Evolutionary conservation across 2,797 vertebrate species (phyloP).

Genomic region (Apogon talboti): DNA sequence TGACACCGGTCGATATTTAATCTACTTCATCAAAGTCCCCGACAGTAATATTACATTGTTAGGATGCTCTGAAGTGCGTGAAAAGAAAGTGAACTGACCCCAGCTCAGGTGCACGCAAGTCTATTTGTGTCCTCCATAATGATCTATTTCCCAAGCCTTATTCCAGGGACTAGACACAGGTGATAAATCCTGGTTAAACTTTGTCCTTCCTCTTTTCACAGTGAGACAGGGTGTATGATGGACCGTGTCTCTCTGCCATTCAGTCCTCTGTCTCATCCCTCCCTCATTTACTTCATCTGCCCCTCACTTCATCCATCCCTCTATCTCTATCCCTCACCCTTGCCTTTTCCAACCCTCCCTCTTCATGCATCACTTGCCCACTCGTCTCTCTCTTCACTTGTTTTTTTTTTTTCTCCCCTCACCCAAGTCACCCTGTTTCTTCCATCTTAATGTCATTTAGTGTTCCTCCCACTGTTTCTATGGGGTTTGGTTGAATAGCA

Average conservation of each 20-base stretch:
- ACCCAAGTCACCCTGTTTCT: slow-evolving; percentile 24
- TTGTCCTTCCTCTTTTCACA: slow-evolving; percentile 79
- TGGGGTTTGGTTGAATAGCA: neutral
- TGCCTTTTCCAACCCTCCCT: slow-evolving; percentile 26
- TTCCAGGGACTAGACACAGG: slow-evolving; percentile 72
- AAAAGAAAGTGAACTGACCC: slow-evolving; percentile 47
- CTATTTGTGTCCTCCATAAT: slow-evolving; percentile 77
- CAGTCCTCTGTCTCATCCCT: slow-evolving; percentile 50
- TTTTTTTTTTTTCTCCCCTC: slow-evolving; percentile 5
- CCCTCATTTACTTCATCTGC: slow-evolving; percentile 60
- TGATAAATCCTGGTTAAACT: slow-evolving; percentile 80
- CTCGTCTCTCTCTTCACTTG: slow-evolving; percentile 24
- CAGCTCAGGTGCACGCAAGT: slow-evolving; percentile 51
- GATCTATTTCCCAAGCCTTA: slow-evolving; percentile 73
- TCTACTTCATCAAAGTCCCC: neutral
- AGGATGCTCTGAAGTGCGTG: slow-evolving; percentile 11
- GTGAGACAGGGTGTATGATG: slow-evolving; percentile 72
- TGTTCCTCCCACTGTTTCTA: neutral
- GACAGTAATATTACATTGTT: neutral
- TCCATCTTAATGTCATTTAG: slow-evolving; percentile 3
- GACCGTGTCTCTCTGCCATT: slow-evolving; percentile 65
- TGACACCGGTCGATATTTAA: neutral
- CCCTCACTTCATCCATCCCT: slow-evolving; percentile 45
- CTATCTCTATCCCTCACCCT: slow-evolving; percentile 38
- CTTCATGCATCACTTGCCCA: slow-evolving; percentile 45